Conservation (phyloP, 2,797 vertebrate genomes). For the Champsocephalus esox region DNA sequence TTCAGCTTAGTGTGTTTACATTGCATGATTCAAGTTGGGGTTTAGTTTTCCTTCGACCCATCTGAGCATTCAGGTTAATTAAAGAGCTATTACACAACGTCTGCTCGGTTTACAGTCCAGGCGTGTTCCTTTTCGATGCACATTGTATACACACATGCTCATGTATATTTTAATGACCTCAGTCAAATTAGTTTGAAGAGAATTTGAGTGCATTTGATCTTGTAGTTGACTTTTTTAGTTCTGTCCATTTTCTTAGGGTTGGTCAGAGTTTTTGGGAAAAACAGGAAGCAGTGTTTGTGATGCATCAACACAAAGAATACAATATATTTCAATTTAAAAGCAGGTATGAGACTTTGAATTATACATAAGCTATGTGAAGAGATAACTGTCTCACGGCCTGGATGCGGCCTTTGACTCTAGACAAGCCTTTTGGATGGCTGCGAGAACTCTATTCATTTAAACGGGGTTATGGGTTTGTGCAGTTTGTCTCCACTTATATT, state of each 20-base stretch:
- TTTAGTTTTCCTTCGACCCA: too few relatives aligned
- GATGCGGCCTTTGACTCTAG: too few relatives aligned
- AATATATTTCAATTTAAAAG: not conserved
- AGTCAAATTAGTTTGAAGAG: not conserved
- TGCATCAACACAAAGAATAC: too few relatives aligned
- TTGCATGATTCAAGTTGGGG: not conserved
- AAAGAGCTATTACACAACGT: slow-evolving; percentile 5
- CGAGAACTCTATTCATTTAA: too few relatives aligned
- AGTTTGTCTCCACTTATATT: too few relatives aligned
- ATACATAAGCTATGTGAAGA: not conserved
- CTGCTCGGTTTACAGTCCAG: slow-evolving; percentile 27
- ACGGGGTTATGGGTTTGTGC: too few relatives aligned
- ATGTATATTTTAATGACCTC: not conserved
- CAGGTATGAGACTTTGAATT: not conserved
- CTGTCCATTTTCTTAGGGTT: not conserved
- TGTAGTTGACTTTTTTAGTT: not conserved
- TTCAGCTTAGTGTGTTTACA: not conserved
- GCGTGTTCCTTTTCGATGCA: slow-evolving; percentile 23
- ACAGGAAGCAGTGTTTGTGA: not conserved
- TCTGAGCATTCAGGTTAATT: not conserved
- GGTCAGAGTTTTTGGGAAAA: not conserved
- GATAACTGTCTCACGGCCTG: not conserved
- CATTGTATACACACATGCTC: not conserved
- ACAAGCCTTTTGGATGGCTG: too few relatives aligned
- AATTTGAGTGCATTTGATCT: not conserved